These are phyloP conservation scores for Sussaba pulchella DNA, from an alignment of 2,888 invertebrate species.

Conservation along the genomic window DNA sequence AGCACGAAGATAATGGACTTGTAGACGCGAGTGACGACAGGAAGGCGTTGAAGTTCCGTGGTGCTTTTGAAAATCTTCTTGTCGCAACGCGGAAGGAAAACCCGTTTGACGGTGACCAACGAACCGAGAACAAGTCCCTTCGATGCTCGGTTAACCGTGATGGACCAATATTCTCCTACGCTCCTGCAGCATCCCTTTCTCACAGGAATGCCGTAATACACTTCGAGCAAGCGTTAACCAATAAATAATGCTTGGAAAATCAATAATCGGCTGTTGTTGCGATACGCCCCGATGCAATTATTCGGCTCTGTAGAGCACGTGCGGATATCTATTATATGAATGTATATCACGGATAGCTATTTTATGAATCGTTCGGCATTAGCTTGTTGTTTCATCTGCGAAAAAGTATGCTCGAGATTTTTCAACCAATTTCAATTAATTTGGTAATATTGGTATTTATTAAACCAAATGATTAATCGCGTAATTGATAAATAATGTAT, in stretches of 20 bases:
- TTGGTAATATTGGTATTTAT: too few relatives aligned
- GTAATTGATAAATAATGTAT: not conserved
- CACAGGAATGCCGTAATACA: slow-evolving; percentile 54
- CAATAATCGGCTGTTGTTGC: slow-evolving; percentile 37
- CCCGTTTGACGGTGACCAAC: slow-evolving; percentile 55
- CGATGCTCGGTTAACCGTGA: slow-evolving; percentile 54
- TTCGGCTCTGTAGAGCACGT: not conserved
- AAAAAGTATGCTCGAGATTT: too few relatives aligned
- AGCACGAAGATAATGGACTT: not conserved
- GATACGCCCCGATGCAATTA: slow-evolving; percentile 8
- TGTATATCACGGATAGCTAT: too few relatives aligned
- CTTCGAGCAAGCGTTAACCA: slow-evolving; percentile 55
- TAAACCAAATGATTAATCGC: too few relatives aligned
- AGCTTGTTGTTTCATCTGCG: not conserved
- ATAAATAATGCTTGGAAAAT: slow-evolving; percentile 58
- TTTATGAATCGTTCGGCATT: too few relatives aligned
- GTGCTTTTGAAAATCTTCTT: slow-evolving; percentile 10
- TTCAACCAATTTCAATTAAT: too few relatives aligned
- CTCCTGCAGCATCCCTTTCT: slow-evolving; percentile 19
- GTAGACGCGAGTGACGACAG: not conserved
- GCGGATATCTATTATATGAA: not conserved
- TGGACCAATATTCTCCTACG: slow-evolving; percentile 55
- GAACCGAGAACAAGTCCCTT: slow-evolving; percentile 37
- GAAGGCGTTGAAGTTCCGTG: not conserved
- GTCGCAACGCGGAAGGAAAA: slow-evolving; percentile 52